phyloP scores from a whole-genome alignment of 2,888 invertebrate genomes.

The Aphidius colemani region DNA sequence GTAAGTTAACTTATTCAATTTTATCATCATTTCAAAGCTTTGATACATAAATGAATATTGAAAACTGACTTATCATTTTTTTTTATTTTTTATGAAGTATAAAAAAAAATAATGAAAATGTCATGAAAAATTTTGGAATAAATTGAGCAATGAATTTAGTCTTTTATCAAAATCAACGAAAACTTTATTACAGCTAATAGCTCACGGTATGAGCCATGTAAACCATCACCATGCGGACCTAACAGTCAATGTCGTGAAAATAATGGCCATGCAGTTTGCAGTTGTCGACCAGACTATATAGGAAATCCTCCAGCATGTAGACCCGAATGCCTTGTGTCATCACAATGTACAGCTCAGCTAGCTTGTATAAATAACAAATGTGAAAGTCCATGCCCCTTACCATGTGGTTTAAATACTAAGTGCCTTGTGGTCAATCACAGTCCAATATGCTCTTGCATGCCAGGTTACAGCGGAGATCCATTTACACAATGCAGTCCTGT shows the following conservation, averaged over 20 bases:
- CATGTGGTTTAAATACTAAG: slow-evolving; percentile 76
- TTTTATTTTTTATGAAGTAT: too few relatives aligned
- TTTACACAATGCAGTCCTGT: slow-evolving; percentile 59
- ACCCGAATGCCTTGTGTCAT: slow-evolving; percentile 76
- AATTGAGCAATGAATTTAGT: not conserved
- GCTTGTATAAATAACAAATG: slow-evolving; percentile 82
- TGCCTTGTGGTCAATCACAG: slow-evolving; percentile 82
- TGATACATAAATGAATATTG: too few relatives aligned
- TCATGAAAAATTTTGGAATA: not conserved
- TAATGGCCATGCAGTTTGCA: slow-evolving; percentile 75
- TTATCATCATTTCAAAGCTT: too few relatives aligned
- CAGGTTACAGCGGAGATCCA: slow-evolving; percentile 74
- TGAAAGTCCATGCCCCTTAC: slow-evolving; percentile 80
- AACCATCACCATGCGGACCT: slow-evolving; percentile 77
- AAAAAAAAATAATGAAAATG: not conserved
- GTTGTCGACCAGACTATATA: slow-evolving; percentile 72
- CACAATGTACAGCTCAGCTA: slow-evolving; percentile 75
- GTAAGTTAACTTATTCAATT: slow-evolving; percentile 26
- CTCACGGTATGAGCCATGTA: slow-evolving; percentile 61
- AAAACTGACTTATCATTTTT: too few relatives aligned
- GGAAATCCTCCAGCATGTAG: slow-evolving; percentile 80
- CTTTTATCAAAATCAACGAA: not conserved
- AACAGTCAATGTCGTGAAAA: slow-evolving; percentile 77
- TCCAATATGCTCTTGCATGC: slow-evolving; percentile 77
- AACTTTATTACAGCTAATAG: too few relatives aligned